Evolutionary conservation across 2,888 invertebrate species (phyloP), one percentile per base, ranked within the genome.

Genomic region (Heteromyza rotundicornis): DNA sequence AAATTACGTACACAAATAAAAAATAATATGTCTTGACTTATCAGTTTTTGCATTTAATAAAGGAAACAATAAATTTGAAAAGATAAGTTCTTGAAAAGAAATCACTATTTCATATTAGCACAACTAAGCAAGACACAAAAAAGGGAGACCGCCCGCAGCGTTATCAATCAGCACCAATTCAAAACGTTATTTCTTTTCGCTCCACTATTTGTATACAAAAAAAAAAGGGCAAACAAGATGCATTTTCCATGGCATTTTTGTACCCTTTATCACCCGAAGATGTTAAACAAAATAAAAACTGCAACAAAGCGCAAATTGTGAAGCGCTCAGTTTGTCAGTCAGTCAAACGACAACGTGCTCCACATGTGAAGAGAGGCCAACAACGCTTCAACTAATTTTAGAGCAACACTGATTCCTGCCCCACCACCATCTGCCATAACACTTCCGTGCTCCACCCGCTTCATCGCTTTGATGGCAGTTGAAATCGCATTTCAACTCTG

Each of bases 141-240:
- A 12, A 32, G 12, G 64, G 61, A 60, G 71, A 70, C 74, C 75
- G 74, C 75, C 75, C 72, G 72, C 69, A 69, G 71, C 65, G 70
- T 70, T 72, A 71, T 72, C 73, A 73, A 73, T 71, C 73, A 75
- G 65, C 68, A 64, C 62, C 67, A 65, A 64, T 70, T 66, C 64
- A 65, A 3, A 8, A n/a, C 32, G 12, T 8, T 32, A n/a, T n/a
- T 12, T 32, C 12, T 32, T 32, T 32, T 8, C 12, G 32, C 64
- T 65, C 60, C 62, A 66, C 61, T 63, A 65, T 65, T 63, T 40
- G 12, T n/a, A 7, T n/a, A n/a, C n/a, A n/a, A n/a, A n/a, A n/a
- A n/a, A n/a, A n/a, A n/a, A n/a, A n/a, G n/a, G n/a, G n/a, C n/a
- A n/a, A n/a, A n/a, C n/a, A n/a, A n/a, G n/a, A n/a, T n/a, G n/a